These are phyloP conservation scores for Pseudotriccus pelzelni DNA, from an alignment of 2,797 vertebrate species.

Conservation along the genomic window DNA sequence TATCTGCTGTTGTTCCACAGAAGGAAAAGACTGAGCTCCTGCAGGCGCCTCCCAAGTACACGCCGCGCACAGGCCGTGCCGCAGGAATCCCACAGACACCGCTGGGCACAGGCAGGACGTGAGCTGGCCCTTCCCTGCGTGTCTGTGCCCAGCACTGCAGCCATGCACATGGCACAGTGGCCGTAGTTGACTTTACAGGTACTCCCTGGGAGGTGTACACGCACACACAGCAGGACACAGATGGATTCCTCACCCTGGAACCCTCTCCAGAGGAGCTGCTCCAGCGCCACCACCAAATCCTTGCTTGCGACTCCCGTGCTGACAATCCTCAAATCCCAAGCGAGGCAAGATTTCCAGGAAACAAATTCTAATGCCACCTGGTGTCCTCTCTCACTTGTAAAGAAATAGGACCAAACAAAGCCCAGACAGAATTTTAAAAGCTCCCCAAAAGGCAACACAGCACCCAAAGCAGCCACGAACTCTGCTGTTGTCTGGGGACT, in stretches of 20 bases:
- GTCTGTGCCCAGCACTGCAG: neutral
- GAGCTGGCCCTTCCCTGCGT: neutral
- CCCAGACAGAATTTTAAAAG: neutral
- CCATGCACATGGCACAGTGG: fast-evolving
- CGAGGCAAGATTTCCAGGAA: neutral
- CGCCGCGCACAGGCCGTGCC: fast-evolving
- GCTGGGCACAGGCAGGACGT: fast-evolving
- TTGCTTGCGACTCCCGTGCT: fast-evolving
- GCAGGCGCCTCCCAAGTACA: neutral
- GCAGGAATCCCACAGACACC: neutral
- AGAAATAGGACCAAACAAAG: neutral
- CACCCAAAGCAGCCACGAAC: neutral
- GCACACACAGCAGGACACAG: neutral
- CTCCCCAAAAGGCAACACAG: neutral
- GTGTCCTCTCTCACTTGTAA: neutral
- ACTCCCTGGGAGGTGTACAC: neutral
- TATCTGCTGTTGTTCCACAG: neutral
- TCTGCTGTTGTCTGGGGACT: neutral
- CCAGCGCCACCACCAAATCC: neutral
- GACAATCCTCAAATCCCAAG: neutral
- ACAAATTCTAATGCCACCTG: neutral
- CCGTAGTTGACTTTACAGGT: neutral
- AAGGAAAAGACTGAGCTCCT: neutral
- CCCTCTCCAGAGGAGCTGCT: neutral
- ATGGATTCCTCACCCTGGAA: neutral